Evolutionary conservation across 2,888 invertebrate species (phyloP).

Genomic region (Choristoneura rosaceana): DNA sequence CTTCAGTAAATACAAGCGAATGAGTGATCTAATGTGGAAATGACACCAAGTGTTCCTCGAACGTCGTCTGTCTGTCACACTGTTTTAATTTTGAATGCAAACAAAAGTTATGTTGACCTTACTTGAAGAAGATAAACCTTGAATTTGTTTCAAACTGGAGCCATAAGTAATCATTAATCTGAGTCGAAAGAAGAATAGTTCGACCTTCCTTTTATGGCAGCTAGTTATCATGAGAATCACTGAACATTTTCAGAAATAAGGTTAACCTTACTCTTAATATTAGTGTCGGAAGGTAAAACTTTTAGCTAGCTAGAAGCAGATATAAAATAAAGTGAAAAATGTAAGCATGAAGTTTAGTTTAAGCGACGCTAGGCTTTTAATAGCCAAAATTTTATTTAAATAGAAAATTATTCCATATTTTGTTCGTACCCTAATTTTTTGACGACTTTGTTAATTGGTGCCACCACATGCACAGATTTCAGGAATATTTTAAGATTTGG

Average conservation of each 20-base stretch:
- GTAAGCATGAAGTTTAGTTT: too few relatives aligned
- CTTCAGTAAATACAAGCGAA: neutral
- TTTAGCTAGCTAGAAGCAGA: too few relatives aligned
- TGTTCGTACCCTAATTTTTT: too few relatives aligned
- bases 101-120: constrained; percentile 34
- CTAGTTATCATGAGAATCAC: neutral
- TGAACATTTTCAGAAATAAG: neutral
- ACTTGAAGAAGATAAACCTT: constrained; percentile 12
- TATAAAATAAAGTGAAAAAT: too few relatives aligned
- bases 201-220: constrained; percentile 13
- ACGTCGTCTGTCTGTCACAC: neutral
- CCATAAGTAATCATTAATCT: neutral
- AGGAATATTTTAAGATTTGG: too few relatives aligned
- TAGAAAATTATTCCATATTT: too few relatives aligned
- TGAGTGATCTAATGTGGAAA: neutral
- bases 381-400: too few relatives aligned
- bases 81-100: constrained; percentile 16
- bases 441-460: too few relatives aligned
- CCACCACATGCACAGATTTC: too few relatives aligned
- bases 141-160: constrained; percentile 12
- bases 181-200: constrained; percentile 5
- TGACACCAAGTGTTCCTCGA: neutral
- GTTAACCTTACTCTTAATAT: neutral
- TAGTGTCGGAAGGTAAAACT: too few relatives aligned
- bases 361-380: neutral